A percentile compares a stretch with the other conserved stretches of the same genome.
phyloP scores from a whole-genome alignment of 2,888 invertebrate species.

The Sarcophaga rosellei region DNA sequence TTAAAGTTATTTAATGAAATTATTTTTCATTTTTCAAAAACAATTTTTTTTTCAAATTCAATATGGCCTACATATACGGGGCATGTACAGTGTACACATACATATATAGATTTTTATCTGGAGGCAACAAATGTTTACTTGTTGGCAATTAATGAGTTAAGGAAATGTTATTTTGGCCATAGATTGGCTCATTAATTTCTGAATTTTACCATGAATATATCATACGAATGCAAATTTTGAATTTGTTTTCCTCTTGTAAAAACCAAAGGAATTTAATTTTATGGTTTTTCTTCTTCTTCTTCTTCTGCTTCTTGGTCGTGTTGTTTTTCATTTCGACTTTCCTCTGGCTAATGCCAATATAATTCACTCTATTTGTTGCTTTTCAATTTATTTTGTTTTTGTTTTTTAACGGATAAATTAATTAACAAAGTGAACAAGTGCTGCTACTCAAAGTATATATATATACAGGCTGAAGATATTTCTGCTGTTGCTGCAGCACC shows the following conservation, averaged over 20 bases:
- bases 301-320: constrained; percentile 4
- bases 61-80: neutral
- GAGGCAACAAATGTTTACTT: constrained; percentile 33
- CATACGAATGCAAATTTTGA: neutral
- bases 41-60: too few species aligned
- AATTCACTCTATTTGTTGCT: constrained; percentile 32
- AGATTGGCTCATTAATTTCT: constrained; percentile 42
- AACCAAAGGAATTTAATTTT: neutral
- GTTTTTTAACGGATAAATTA: constrained; percentile 40
- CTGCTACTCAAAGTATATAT: constrained; percentile 18
- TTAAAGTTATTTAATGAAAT: too few species aligned
- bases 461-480: too few species aligned
- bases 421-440: constrained; percentile 67
- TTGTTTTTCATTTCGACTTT: neutral
- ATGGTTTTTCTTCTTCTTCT: constrained; percentile 34
- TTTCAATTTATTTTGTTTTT: constrained; percentile 3
- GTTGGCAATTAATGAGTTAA: constrained; percentile 50
- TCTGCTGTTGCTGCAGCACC: constrained; percentile 14
- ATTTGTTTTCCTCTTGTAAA: neutral
- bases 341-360: constrained; percentile 18
- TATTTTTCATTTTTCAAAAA: too few species aligned
- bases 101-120: constrained; percentile 55
- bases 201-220: constrained; percentile 16
- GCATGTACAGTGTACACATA: neutral
- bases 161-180: constrained; percentile 57